These are phyloP conservation scores for Tipula helvola DNA, from an alignment of 2,888 invertebrate species.

Conservation along the genomic window DNA sequence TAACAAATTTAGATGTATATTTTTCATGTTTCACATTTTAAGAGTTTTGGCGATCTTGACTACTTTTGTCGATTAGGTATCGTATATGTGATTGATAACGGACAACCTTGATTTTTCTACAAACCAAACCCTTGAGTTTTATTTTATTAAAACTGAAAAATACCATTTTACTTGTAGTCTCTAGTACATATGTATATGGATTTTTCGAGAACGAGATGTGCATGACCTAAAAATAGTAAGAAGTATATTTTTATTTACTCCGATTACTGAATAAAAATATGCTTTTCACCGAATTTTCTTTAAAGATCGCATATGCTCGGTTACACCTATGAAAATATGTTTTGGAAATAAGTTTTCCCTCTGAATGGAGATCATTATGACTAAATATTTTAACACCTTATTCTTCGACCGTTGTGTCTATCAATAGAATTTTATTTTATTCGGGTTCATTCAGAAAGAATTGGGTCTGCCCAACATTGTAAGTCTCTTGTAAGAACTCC, in stretches of 20 bases:
- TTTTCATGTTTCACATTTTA: neutral
- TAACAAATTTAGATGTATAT: neutral
- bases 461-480: too few relatives aligned
- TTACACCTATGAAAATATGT: neutral
- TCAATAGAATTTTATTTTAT: too few relatives aligned
- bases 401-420: too few relatives aligned
- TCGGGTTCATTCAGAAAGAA: too few relatives aligned
- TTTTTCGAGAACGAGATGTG: neutral
- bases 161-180: neutral
- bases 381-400: too few relatives aligned
- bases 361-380: too few relatives aligned
- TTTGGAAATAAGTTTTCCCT: too few relatives aligned
- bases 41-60: neutral
- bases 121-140: neutral
- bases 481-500: too few relatives aligned
- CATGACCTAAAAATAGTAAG: neutral
- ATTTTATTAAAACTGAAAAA: neutral
- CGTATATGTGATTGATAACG: neutral
- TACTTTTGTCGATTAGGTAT: neutral
- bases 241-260: neutral
- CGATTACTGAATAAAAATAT: neutral
- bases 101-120: neutral
- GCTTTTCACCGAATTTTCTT: neutral
- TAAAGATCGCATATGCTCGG: neutral
- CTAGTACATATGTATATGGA: neutral